Evolutionary conservation across 92 coral and sea anemone species (phyloP), one percentile per base, ranked within the genome.

Genomic region (Porites cylindrica): DNA sequence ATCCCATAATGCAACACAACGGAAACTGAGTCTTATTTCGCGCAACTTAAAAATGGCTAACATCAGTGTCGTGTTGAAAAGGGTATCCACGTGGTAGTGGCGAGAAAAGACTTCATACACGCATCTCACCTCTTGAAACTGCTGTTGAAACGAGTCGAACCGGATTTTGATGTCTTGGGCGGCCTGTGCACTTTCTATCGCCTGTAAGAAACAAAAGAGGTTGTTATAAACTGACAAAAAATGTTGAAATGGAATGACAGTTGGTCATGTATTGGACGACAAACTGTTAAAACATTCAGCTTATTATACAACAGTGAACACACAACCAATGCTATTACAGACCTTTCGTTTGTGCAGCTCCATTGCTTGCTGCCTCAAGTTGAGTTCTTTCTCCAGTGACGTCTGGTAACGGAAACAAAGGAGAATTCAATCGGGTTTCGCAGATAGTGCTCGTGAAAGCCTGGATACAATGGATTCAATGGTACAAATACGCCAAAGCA

Each of bases 141-240:
- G 99, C 61, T 96, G 99, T 53, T 96, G 99, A 77, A 96, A 93
- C 26, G 96, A 95, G 67, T 96, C 99, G 19, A 93, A 90, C 51
- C 98, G 96, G 75, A 96, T 95, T 83, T 96, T 96, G 62, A 95
- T 89, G 67, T 96, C 99, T 77, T 96, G 99, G 19, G 96, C 96
- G 56, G 86, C 78, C 78, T 95, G 99, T 17, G 95, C 90, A 90
- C 98, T 90, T 69, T 96, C 99, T 71, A 92, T 67, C 7, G 99
- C 98, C 99, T 96, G 86, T 43, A 51, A 54, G 11, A 32, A 64
- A 62, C 7, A 6, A 20, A 18, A 6, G 70, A 8, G 51, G 24
- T 12, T 3, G 26, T 12, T 1, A 63, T 18, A 10, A 29, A 6
- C 75, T 2, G 23, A 68, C 47, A 38, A 38, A 3, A 38, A 38